Evolutionary conservation across 2,113 vertebrate species (phyloP), one percentile per base, ranked within the genome.

Genomic region (Platichthys stellatus): DNA sequence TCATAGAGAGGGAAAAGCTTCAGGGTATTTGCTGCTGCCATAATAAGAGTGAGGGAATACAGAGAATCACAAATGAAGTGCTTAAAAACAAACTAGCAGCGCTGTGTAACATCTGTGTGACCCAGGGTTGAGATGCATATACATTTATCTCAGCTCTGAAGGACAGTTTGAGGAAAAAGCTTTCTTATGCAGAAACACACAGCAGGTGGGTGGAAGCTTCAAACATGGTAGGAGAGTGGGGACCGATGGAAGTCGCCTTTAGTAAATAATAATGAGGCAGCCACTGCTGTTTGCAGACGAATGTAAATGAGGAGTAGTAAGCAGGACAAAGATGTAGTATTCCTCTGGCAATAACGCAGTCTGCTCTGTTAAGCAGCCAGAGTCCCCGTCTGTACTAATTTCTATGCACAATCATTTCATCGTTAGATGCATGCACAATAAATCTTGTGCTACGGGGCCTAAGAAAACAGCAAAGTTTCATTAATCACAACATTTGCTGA

Each of bases 271-370:
- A 80, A 61, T 43, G 31, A 82, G 64, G 24, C 65, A 82, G 76
- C 31, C 31, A 62, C 61, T 81, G 49, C 83, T 72, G 82, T 82
- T 82, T 81, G 79, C 63, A 78, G 72, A 77, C 69, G 72, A 71
- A 57, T 40, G 70, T n/a, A 72, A 74, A 61, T 62, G 35, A 43
- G 49, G 62, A 58, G 38, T 14, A 72, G 60, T 11, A 51, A 56
- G 70, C 26, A n/a, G 74, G 70, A 72, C 24, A 69, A 56, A 80
- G 65, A 73, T 47, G 43, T 49, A 81, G 26, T 67, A 76, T 72
- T 67, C 70, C 69, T 76, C 65, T 59, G 70, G 51, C 35, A 31
- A 67, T 45, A 66, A 17, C 11, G 10, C 49, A 24, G 57, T 63
- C 66, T 60, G 20, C 35, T 63, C 53, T 13, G 40, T 45, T 58